Conservation (phyloP, 2,797 vertebrate species). For the Microctenopoma steveboyesi region DNA sequence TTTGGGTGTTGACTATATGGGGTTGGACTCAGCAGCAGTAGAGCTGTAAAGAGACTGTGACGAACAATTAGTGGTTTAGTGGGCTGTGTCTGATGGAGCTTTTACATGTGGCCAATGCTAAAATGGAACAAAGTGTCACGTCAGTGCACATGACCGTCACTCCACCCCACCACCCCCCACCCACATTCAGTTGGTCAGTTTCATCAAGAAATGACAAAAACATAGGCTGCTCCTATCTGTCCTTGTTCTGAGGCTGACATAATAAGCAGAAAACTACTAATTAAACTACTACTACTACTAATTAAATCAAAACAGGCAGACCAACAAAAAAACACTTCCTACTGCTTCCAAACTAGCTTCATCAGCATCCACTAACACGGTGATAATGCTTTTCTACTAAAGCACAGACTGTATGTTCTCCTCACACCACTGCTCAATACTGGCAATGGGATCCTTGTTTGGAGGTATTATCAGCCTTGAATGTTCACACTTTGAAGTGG, state of each 20-base stretch:
- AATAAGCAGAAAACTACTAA: constrained; percentile 12
- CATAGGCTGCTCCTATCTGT: constrained; percentile 5
- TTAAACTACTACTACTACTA: background rate
- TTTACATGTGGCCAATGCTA: constrained; percentile 69
- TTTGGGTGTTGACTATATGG: constrained; percentile 67
- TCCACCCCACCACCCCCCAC: background rate
- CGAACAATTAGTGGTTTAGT: constrained; percentile 69
- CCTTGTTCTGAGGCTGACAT: constrained; percentile 15
- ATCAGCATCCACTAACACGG: background rate
- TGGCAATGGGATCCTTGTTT: constrained; percentile 44
- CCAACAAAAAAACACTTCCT: background rate
- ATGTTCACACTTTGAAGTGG: constrained; percentile 73
- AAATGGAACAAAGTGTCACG: constrained; percentile 58
- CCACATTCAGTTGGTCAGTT: constrained; percentile 12
- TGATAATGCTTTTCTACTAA: constrained; percentile 16
- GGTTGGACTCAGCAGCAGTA: constrained; percentile 46
- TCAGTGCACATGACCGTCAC: constrained; percentile 22
- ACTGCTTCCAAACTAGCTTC: background rate
- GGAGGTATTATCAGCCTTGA: constrained; percentile 55
- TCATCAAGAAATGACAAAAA: constrained; percentile 2
- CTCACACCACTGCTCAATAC: constrained; percentile 28
- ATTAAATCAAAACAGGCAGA: constrained; percentile 2
- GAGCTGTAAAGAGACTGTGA: constrained; percentile 60
- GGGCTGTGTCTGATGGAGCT: constrained; percentile 61
- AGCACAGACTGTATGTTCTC: constrained; percentile 29